These are phyloP conservation scores for Drosophila infuscata DNA, from an alignment of 2,888 invertebrate genomes.

Conservation along the genomic window DNA sequence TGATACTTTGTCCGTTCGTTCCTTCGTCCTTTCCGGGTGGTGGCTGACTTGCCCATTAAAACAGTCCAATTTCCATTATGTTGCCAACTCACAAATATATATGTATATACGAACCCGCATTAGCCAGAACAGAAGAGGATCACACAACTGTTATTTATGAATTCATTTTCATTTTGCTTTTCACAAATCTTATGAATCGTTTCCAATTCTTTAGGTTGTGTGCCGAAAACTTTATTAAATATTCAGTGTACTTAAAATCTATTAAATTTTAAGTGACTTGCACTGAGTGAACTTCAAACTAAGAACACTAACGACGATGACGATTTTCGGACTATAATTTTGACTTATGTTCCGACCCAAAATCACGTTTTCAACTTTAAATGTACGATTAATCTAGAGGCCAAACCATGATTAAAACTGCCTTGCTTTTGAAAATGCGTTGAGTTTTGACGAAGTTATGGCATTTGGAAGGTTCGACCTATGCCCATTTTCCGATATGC, in stretches of 20 bases:
- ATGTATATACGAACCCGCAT: slow-evolving; percentile 5
- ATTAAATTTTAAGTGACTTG: neutral
- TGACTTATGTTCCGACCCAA: too few species aligned
- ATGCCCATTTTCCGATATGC: too few species aligned
- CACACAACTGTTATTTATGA: slow-evolving; percentile 49
- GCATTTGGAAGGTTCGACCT: too few species aligned
- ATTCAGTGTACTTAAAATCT: neutral
- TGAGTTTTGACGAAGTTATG: too few species aligned
- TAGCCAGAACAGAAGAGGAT: slow-evolving; percentile 20
- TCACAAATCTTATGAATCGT: neutral
- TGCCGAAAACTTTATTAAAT: neutral
- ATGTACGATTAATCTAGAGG: too few species aligned
- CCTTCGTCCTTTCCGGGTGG: slow-evolving; percentile 13
- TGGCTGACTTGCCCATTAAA: slow-evolving; percentile 28
- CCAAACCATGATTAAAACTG: too few species aligned
- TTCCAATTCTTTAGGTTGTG: neutral
- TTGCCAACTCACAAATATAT: neutral
- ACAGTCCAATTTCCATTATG: slow-evolving; percentile 34
- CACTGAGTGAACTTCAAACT: neutral
- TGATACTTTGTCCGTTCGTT: slow-evolving; percentile 8
- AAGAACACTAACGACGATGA: too few species aligned
- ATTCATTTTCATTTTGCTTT: slow-evolving; percentile 16
- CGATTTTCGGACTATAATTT: too few species aligned
- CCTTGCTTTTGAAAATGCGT: too few species aligned
- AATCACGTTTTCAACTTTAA: too few species aligned